Base-by-base conservation (phyloP, 2,797 vertebrate species). In the Bradypodion pumilum region DNA sequence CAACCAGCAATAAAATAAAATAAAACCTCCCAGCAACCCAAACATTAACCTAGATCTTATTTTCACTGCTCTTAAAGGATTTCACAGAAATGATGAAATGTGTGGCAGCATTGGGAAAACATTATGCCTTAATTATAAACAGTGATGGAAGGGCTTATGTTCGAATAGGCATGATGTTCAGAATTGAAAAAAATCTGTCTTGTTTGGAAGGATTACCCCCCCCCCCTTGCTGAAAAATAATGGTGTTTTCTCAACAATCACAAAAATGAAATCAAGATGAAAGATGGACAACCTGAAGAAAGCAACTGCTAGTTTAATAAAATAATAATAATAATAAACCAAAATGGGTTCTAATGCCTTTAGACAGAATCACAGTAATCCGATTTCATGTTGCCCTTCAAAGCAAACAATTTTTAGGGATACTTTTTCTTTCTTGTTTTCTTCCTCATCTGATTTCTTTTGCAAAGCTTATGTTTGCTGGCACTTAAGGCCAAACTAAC, bases 51-150 rank as follows among this genome's bases (percentile, higher is more conserved):
- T 21, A 69, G 62, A 37, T 69, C 42, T 65, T 63, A 2, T 75
- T 75, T 69, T 81, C 40, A 37, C 37, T 13, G 9, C 3, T 23
- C 37, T 68, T 60, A 74, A 75, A 13, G 35, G 49, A 35, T 80
- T 85, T 80, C 84, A 37, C n/a, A 70, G 73, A 70, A 81, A 81
- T 70, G 56, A 85, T 69, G 25, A 81, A 76, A 76, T 60, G 37
- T 35, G 62, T 49, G 52, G 10, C 9, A 1, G 32, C 37, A 21
- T n/a, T 21, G 42, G 56, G 56, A 29, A 72, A 63, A 72, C n/a
- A 7, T 10, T 49, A n/a, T 4, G 4, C 65, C 27, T 83, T 70
- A 32, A 70, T 72, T 40, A 80, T 74, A 49, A 66, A 74, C 29
- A 37, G 27, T 59, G 42, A 29, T 15, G 19, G 59, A 69, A 69